A percentile compares a stretch with the other conserved stretches of the same genome.
phyloP scores from a whole-genome alignment of 2,888 invertebrate species.

The Sarcophaga subvicina region DNA sequence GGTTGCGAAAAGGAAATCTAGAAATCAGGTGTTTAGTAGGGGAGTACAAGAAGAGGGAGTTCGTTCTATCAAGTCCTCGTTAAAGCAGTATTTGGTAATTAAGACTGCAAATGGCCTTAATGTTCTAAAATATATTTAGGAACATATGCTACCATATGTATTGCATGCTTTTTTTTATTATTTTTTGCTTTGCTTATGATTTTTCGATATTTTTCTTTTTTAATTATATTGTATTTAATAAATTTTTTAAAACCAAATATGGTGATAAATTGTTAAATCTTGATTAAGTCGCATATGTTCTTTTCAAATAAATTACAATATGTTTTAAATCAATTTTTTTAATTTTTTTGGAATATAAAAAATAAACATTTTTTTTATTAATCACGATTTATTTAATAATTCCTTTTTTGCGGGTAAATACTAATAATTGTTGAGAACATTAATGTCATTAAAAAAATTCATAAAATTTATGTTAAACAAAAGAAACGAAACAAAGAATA shows the following conservation, averaged over 20 bases:
- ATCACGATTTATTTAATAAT: background rate
- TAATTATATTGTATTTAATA: constrained; percentile 46
- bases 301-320: background rate
- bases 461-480: background rate
- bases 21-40: background rate
- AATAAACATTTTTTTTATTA: background rate
- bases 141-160: background rate
- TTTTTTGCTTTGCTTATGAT: background rate
- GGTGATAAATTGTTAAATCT: constrained; percentile 52
- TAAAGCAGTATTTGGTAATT: constrained; percentile 59
- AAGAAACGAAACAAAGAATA: background rate
- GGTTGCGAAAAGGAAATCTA: constrained; percentile 15
- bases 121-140: constrained; percentile 42
- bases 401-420: background rate
- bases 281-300: constrained; percentile 47
- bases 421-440: background rate
- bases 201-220: constrained; percentile 31
- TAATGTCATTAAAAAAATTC: constrained; percentile 26
- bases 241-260: constrained; percentile 49
- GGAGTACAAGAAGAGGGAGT: constrained; percentile 16
- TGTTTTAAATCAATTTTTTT: too few species aligned
- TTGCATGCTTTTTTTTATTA: background rate
- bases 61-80: constrained; percentile 18
- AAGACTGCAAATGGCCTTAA: constrained; percentile 56
- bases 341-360: background rate